Evolutionary conservation across 1,140 invertebrate genomes (phyloP).

Genomic region (Mactra quadrangularis): DNA sequence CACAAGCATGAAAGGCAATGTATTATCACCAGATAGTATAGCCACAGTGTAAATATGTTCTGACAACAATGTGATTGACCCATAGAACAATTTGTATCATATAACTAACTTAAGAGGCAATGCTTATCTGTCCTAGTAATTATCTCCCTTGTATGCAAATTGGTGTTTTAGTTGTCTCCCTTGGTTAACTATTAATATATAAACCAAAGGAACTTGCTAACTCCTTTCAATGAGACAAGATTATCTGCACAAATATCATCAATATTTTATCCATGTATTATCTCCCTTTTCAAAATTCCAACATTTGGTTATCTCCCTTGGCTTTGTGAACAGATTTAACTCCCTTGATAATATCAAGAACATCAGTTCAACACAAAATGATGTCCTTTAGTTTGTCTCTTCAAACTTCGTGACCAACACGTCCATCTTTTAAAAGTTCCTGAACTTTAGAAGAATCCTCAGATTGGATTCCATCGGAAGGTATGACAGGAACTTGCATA

Average conservation of each 20-base stretch:
- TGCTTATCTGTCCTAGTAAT: too few relatives aligned
- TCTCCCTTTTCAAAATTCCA: background rate
- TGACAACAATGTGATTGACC: too few relatives aligned
- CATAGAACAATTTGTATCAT: too few relatives aligned
- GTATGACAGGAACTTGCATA: conserved; percentile 90
- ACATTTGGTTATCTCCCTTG: background rate
- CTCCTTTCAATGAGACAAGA: background rate
- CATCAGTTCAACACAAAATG: background rate
- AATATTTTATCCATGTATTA: background rate
- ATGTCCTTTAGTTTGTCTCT: too few relatives aligned
- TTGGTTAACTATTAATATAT: too few relatives aligned
- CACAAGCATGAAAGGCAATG: too few relatives aligned
- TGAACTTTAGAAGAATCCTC: conserved; percentile 34
- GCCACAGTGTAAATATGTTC: too few relatives aligned
- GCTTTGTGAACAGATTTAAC: background rate
- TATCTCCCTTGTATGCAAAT: too few relatives aligned
- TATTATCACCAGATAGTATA: too few relatives aligned
- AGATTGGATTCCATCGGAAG: conserved; percentile 84
- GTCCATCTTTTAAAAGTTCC: conserved; percentile 66
- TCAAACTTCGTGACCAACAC: conserved; percentile 75
- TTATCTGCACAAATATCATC: background rate
- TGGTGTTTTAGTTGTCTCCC: background rate
- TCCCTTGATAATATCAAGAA: background rate
- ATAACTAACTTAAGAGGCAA: too few relatives aligned
- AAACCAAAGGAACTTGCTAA: too few relatives aligned